A percentile compares a stretch with the other conserved stretches of the same genome.
Conservation (phyloP, 2,113 vertebrate genomes). For the Xerus inauris region DNA sequence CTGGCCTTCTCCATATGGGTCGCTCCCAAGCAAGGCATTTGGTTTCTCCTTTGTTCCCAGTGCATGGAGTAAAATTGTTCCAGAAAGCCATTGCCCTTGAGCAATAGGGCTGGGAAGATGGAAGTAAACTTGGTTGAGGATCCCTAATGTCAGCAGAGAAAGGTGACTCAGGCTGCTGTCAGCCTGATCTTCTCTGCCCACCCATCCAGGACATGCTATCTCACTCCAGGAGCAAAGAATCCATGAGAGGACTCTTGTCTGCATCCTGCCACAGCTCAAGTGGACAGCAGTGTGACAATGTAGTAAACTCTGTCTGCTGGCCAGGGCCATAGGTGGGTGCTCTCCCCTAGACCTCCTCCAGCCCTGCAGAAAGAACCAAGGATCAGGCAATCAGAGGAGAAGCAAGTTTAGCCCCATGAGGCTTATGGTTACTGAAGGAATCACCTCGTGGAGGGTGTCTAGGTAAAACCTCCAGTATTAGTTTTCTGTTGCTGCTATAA, state of each 20-base stretch:
- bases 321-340: background rate
- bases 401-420: background rate
- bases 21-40: conserved; percentile 78
- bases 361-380: background rate
- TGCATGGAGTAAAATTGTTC: conserved; percentile 74
- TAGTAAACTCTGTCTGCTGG: background rate
- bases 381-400: background rate
- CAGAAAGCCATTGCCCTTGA: conserved; percentile 74
- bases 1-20: conserved; percentile 80
- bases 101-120: conserved; percentile 19
- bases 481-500: background rate
- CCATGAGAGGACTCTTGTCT: background rate
- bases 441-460: background rate
- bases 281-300: background rate
- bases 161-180: background rate
- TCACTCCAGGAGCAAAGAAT: background rate
- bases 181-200: background rate
- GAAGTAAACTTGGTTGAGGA: background rate
- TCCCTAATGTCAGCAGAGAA: background rate
- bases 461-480: background rate
- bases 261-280: background rate
- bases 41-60: conserved; percentile 81
- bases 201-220: background rate
- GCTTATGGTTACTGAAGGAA: background rate
- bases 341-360: background rate